Evolutionary conservation across 2,113 vertebrate genomes (phyloP), one percentile per base, ranked within the genome.

Genomic region (Syngnathus floridae): DNA sequence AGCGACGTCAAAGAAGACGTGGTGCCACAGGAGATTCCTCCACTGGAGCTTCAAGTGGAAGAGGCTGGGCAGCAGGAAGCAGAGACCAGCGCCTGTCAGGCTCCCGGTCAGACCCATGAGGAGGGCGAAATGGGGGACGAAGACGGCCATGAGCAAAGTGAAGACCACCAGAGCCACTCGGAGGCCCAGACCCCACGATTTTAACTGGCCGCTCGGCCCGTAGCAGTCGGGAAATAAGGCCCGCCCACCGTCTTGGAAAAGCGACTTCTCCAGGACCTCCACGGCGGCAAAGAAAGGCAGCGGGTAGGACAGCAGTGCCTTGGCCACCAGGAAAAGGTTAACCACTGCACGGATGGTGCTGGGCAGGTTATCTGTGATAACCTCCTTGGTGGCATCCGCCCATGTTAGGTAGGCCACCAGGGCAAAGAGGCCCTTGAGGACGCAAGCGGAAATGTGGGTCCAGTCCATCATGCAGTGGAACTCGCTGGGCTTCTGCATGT

Each of bases 381-480:
- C 97, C 80, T 99, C 97, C 89, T 99, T 97, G 84, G 97, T 99
- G 56, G 92, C 93, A 31, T 99, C 96, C 2, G 97, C 97, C 97
- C 97, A 99, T 74, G 97, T 99, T 87, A 99, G 87, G 72, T 98
- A 99, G 73, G 97, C 97, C 17, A 98, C 94, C 16, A 98, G 87
- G 31, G 96, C 96, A 82, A 98, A 98, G 72, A 98, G 92, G 82
- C 96, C 96, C 81, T 98, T 98, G 72, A 98, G 94, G 83, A 98
- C 94, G 82, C 97, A 99, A 82, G 97, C 97, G 38, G 95, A 93
- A 72, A 99, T 97, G 84, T 99, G 97, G 62, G 97, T 98, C 97
- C 97, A 99, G 88, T 99, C 96, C 97, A 99, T 98, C 97, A 99
- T 98, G 88, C 95, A 96, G 58, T 95, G 93, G 77, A 99, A 99